phyloP scores from a whole-genome alignment of 2,797 vertebrate species.

The Gila robusta region DNA sequence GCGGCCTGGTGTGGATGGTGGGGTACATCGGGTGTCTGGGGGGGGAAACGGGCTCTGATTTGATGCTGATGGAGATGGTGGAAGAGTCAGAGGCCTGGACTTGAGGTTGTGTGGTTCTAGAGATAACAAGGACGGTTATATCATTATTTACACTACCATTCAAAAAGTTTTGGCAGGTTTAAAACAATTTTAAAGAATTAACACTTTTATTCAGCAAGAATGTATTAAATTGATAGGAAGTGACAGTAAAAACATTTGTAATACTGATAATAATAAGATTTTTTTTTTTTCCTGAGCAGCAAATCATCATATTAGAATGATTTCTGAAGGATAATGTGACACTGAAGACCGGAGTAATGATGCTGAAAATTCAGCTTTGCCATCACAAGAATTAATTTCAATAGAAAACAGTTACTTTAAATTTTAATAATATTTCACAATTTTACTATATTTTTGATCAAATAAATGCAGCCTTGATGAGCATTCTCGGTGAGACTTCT shows the following conservation, averaged over 20 bases:
- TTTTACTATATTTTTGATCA: background rate
- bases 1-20: constrained; percentile 80
- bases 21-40: constrained; percentile 80
- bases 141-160: background rate
- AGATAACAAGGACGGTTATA: constrained; percentile 18
- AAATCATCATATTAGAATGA: background rate
- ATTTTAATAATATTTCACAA: background rate
- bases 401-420: background rate
- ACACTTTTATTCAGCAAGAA: no score
- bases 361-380: background rate
- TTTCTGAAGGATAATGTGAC: background rate
- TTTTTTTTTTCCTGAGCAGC: background rate
- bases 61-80: constrained; percentile 90
- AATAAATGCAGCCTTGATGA: background rate
- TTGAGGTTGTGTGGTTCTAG: constrained; percentile 82
- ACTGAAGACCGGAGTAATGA: background rate
- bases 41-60: constrained; percentile 93
- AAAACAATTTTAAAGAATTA: no score
- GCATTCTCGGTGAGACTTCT: background rate
- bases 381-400: background rate
- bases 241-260: background rate
- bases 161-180: background rate
- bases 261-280: background rate
- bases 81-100: constrained; percentile 87
- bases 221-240: background rate